Conservation (phyloP, 1,140 invertebrate species). For the Tenebrio molitor region DNA sequence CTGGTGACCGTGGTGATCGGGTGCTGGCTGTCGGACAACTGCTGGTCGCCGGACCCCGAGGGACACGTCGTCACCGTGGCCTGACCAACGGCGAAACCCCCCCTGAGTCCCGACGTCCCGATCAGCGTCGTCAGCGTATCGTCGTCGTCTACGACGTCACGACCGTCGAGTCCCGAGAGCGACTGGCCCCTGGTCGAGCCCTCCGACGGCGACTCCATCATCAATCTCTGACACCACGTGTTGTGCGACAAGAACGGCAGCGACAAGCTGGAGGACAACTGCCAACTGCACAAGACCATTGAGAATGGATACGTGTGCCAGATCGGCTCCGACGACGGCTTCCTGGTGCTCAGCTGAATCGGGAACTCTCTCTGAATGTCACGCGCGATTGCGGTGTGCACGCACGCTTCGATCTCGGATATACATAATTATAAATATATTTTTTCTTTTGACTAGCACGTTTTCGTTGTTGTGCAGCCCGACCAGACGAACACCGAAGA, state of each 20-base stretch:
- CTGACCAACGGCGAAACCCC: slow-evolving; percentile 73
- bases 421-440: too few relatives aligned
- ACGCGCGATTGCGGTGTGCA: too few relatives aligned
- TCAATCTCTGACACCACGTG: slow-evolving; percentile 64
- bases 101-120: slow-evolving; percentile 64
- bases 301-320: slow-evolving; percentile 58
- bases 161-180: slow-evolving; percentile 60
- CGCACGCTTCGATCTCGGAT: too few relatives aligned
- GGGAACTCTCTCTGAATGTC: slow-evolving; percentile 46
- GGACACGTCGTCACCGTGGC: slow-evolving; percentile 72
- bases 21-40: slow-evolving; percentile 82
- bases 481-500: too few relatives aligned
- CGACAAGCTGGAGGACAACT: background rate
- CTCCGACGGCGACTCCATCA: slow-evolving; percentile 61
- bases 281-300: slow-evolving; percentile 49
- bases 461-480: slow-evolving; percentile 27
- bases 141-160: slow-evolving; percentile 46
- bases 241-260: slow-evolving; percentile 60
- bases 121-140: slow-evolving; percentile 53
- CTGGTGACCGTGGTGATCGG: slow-evolving; percentile 79
- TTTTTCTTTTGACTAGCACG: too few relatives aligned
- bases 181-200: slow-evolving; percentile 64
- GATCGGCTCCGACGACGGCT: slow-evolving; percentile 52
- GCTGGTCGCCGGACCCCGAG: slow-evolving; percentile 81
- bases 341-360: slow-evolving; percentile 50